Evolutionary conservation across 2,888 invertebrate species (phyloP), one percentile per base, ranked within the genome.

Genomic region (Chymomyza amoena): DNA sequence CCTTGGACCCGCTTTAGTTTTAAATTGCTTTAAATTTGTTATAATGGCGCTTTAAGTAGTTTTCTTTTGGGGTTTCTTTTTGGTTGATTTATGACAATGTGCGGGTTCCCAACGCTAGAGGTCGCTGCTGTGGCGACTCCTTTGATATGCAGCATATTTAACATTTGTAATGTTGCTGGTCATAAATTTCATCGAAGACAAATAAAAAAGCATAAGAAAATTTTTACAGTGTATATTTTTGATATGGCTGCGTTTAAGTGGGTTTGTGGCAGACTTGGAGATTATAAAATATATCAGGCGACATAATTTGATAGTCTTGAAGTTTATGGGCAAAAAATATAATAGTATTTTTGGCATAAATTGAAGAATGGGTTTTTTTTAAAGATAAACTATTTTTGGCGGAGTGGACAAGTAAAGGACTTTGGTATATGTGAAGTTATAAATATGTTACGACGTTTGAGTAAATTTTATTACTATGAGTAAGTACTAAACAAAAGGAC

Each of bases 21-120:
- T 73, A 88, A 84, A 88, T 88, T 88, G 87, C 87, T 88, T 84
- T 87, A 84, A 84, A 84, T 84, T 88, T 88, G 88, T 84, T 82
- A 80, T 84, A 88, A 84, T 84, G 84, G 87, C 85, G 88, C 84
- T 84, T 84, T 88, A 84, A 84, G 84, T 84, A 84, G 84, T 84
- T 88, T 84, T 88, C 88, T 80, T 81, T 79, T 75, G 80, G 78
- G 80, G 72, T 66, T 76, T 74, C 54, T 20, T 85, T 72, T 72
- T 68, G 71, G 72, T 76, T 76, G 84, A 84, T 84, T 84, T 84
- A 88, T 88, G 88, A 73, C 74, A 65, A 20, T 51, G 54, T 20
- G 45, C 64, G 59, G 56, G 51, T 15, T 54, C 16, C 18, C 54
- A 54, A 20, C 6, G 20, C 54, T 16, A 54, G 54, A 20, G 20